Base-by-base conservation (phyloP, 2,113 vertebrate species). In the Dipodomys stephensi region DNA sequence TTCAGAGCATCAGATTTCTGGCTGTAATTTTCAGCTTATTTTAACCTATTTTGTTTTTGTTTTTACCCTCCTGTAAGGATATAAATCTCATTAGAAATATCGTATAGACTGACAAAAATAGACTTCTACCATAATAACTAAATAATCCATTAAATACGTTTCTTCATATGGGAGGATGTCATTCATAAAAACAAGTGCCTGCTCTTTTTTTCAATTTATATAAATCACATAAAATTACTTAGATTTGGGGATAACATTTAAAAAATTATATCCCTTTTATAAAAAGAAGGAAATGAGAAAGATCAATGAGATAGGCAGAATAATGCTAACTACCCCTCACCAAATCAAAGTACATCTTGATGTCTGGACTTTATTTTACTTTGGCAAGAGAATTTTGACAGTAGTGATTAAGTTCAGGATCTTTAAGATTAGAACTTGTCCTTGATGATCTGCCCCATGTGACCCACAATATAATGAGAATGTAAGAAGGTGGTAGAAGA, bases 61-160 rank as follows among this genome's bases (percentile, higher is more conserved):
- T 53, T 85, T 65, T 90, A n/a, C 30, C 73, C 22, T 2, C 74
- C 49, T 62, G 35, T n/a, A 20, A 88, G 80, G 7, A 87, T 44
- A 83, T 82, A 85, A 95, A 88, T 64, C 57, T 94, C 27, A 25
- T 32, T 22, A 84, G 46, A 73, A 11, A 57, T 85, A 91, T 44
- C 32, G 20, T 13, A 64, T 7, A 81, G 6, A 67, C 49, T 49
- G 57, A 44, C 10, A 88, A 92, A 94, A 94, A 86, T 73, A 83
- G 9, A 88, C 77, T 91, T 65, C 3, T 69, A 79, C 69, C 3
- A 91, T 57, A 78, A 92, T 72, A 77, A 88, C 77, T 68, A 82
- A 95, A 69, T 53, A 96, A 49, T n/a, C 18, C 15, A 3, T 32
- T 73, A 73, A 87, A 68, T 86, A 67, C 28, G 20, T 60, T 94